A percentile compares a stretch with the other conserved stretches of the same genome.
These are phyloP conservation scores for Periophthalmodon schlosseri DNA, from an alignment of 2,113 vertebrate species.

Conservation along the genomic window DNA sequence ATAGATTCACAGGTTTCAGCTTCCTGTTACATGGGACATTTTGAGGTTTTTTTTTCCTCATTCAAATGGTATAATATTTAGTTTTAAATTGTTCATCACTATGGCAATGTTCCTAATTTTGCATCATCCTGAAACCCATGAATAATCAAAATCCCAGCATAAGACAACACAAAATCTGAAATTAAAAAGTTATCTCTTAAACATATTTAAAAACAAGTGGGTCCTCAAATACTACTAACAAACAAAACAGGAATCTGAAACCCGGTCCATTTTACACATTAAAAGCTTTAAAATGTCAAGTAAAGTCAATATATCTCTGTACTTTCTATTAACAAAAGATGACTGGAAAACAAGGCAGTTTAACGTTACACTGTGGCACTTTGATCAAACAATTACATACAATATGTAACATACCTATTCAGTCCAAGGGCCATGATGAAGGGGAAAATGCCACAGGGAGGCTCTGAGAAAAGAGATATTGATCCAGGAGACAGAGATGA, in stretches of 20 bases:
- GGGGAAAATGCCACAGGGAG: constrained; percentile 6
- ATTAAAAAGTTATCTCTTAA: no score
- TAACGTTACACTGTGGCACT: background rate
- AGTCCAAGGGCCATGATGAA: constrained; percentile 1
- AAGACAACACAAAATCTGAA: no score
- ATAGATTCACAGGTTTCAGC: no score
- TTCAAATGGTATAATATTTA: no score
- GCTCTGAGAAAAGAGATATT: constrained; percentile 25
- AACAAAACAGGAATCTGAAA: background rate
- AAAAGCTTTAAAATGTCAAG: background rate
- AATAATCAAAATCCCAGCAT: no score
- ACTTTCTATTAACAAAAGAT: background rate
- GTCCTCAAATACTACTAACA: no score
- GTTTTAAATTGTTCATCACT: no score
- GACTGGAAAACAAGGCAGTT: background rate
- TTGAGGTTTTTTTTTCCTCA: no score
- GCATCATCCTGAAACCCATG: no score
- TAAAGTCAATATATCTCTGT: background rate
- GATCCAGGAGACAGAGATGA: constrained; percentile 18
- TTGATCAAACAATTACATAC: background rate
- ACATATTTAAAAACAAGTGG: no score
- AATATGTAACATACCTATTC: background rate
- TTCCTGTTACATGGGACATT: no score
- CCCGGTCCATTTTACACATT: background rate
- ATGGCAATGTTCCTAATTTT: no score